Conservation (phyloP, 2,888 invertebrate genomes). For the Napeogenes inachia region DNA sequence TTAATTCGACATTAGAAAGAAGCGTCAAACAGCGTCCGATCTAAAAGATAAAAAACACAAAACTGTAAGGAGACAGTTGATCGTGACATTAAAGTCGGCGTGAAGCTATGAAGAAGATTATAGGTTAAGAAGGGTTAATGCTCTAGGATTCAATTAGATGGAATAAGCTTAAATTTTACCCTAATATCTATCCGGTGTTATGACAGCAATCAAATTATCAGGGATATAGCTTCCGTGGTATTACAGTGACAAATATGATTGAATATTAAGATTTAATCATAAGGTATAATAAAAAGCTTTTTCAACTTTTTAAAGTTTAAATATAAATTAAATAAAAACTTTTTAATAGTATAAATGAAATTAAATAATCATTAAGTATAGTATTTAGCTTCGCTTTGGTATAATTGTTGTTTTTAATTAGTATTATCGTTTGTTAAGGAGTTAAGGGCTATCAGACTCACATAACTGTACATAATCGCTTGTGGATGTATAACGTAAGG, state of each 20-base stretch:
- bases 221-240: conserved; percentile 58
- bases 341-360: neutral
- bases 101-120: conserved; percentile 73
- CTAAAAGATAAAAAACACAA: conserved; percentile 46
- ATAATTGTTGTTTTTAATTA: no score
- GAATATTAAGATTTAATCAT: conserved; percentile 2
- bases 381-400: no score
- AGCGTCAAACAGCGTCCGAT: neutral
- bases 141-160: conserved; percentile 75
- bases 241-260: conserved; percentile 49
- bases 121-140: conserved; percentile 65
- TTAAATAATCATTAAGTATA: no score
- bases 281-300: neutral
- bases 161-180: conserved; percentile 71
- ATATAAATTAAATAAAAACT: neutral
- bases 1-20: conserved; percentile 7
- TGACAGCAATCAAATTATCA: conserved; percentile 73
- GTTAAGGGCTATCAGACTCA: neutral
- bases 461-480: conserved; percentile 5
- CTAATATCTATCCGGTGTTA: conserved; percentile 67
- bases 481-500: conserved; percentile 16
- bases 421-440: no score
- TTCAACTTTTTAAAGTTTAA: neutral
- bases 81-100: conserved; percentile 63
- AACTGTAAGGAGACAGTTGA: conserved; percentile 51